Conservation (phyloP, 2,113 vertebrate species). For the Pollimyrus isidori region DNA sequence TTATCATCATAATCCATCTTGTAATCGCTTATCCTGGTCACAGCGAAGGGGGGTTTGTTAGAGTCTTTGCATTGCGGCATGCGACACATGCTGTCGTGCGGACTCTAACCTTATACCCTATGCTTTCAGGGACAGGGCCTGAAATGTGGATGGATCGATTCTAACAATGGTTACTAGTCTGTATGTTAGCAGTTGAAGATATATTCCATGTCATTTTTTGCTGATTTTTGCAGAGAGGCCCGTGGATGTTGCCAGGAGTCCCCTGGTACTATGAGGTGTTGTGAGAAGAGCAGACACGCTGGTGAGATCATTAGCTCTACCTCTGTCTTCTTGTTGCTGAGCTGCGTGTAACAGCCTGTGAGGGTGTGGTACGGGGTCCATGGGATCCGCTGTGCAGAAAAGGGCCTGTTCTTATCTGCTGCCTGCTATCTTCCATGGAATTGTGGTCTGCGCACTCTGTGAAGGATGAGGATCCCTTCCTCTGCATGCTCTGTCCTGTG, state of each 20-base stretch:
- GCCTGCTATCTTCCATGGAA: neutral
- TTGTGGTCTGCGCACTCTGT: neutral
- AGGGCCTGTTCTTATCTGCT: neutral
- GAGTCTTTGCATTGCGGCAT: neutral
- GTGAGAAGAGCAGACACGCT: constrained; percentile 38
- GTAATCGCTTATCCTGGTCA: neutral
- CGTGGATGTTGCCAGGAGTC: constrained; percentile 34
- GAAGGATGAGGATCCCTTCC: neutral
- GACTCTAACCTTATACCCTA: neutral
- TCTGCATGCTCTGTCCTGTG: neutral
- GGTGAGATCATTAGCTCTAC: constrained; percentile 43
- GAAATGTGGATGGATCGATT: neutral
- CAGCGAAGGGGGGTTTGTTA: neutral
- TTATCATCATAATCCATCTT: neutral
- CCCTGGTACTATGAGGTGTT: constrained; percentile 51
- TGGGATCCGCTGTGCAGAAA: neutral
- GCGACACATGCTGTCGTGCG: neutral
- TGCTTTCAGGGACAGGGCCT: neutral
- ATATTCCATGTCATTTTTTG: neutral
- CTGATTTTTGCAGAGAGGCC: constrained; percentile 34
- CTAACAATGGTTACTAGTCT: neutral
- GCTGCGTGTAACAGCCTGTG: neutral
- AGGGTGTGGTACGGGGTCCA: neutral
- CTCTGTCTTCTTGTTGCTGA: neutral
- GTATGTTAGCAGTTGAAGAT: neutral